Base-by-base conservation (phyloP, 1,140 invertebrate genomes). In the Caenorhabditis brenneri region DNA sequence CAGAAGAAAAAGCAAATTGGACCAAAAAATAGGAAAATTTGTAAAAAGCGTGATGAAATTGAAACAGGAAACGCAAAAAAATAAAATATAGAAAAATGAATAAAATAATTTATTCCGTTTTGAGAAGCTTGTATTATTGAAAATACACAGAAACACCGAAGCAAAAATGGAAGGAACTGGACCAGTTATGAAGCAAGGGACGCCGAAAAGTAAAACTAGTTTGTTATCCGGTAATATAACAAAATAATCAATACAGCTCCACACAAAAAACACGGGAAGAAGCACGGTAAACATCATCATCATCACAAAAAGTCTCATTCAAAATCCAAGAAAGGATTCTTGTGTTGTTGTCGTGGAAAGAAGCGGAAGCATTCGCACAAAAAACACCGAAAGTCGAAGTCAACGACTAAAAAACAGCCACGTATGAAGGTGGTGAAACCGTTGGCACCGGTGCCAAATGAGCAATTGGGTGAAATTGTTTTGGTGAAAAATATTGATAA, bases 391-490 rank as follows among this genome's bases (percentile, higher is more conserved):
- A 74, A 74, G 15, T 74, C 65, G 2, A 42, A 42, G 24, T 24
- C 33, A 0, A 74, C 33, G n/a, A 46, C 65, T 1, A 39, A 74
- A 15, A 74, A 74, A 4, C 65, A 74, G 65, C 65, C 65, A 74
- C 65, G 36, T 27, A 24, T 5, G 19, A 74, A 42, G n/a, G 22
- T 27, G 9, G 65, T 74, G 36, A 74, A 74, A 31, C 33, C 65
- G n/a, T 42, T 74, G 65, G 12, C 65, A 19, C 65, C 65, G 15
- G 65, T 74, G 36, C 36, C n/a, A 10, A 74, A 74, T 42, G 65
- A 74, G 55, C 36, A 82, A 29, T 33, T 82, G 10, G 81, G 58
- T 7, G 81, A 60, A 24, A 39, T 82, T 3, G 81, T 82, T 36
- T 53, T 82, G 16, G 81, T 82, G 6, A 82, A 82, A 33, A 46